phyloP scores from a whole-genome alignment of 2,888 invertebrate species.

The Seira musarum region DNA sequence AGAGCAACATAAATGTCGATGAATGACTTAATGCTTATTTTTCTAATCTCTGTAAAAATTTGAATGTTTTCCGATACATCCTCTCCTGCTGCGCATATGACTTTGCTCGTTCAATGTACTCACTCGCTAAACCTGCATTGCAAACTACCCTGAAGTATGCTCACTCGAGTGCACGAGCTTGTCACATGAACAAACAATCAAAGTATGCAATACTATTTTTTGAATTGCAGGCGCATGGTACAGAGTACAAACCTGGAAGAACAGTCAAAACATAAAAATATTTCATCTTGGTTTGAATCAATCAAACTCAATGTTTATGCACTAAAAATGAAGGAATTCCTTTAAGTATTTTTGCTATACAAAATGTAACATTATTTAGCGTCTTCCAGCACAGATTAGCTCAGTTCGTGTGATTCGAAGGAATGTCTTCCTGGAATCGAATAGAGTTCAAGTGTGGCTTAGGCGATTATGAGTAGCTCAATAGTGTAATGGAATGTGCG shows the following conservation, averaged over 20 bases:
- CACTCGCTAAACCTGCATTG: not conserved
- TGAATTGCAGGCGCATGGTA: not conserved
- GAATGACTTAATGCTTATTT: slow-evolving; percentile 8
- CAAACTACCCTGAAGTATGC: too few relatives aligned
- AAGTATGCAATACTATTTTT: slow-evolving; percentile 16
- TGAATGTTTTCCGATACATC: not conserved
- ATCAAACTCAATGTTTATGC: not conserved
- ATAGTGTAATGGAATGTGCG: too few relatives aligned
- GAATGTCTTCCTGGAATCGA: too few relatives aligned
- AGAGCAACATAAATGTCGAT: not conserved
- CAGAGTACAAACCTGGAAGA: not conserved
- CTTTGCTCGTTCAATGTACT: slow-evolving; percentile 10
- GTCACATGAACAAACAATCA: slow-evolving; percentile 22
- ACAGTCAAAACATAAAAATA: slow-evolving; percentile 5
- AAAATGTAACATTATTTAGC: too few relatives aligned
- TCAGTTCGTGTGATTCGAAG: too few relatives aligned
- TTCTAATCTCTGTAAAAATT: slow-evolving; percentile 5
- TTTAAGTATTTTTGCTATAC: too few relatives aligned
- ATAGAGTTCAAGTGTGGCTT: too few relatives aligned
- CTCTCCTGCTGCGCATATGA: not conserved
- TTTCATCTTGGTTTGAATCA: not conserved
- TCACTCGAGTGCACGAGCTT: slow-evolving; percentile 5
- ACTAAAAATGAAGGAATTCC: not conserved
- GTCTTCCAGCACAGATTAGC: too few relatives aligned
- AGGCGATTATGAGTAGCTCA: too few relatives aligned